These are phyloP conservation scores for Kuschelorhynchus macadamiae DNA, from an alignment of 2,888 invertebrate genomes.

Conservation along the genomic window DNA sequence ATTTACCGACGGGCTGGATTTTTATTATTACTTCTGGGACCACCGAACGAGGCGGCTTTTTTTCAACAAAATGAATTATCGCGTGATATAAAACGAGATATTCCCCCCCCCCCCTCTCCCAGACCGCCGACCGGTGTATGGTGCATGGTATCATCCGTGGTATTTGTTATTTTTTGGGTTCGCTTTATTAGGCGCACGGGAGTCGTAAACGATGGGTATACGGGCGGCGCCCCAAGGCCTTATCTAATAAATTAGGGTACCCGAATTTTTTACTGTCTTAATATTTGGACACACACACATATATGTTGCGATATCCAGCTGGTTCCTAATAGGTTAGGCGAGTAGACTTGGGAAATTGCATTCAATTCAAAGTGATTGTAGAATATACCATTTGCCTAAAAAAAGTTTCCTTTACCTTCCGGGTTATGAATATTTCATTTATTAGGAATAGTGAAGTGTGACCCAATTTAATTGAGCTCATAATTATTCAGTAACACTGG, in stretches of 20 bases:
- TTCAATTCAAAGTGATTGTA: too few species aligned
- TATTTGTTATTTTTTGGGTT: neutral
- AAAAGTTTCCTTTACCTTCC: too few species aligned
- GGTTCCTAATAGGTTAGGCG: too few species aligned
- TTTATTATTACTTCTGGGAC: slow-evolving; percentile 28
- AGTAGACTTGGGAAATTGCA: too few species aligned
- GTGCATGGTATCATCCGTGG: too few species aligned
- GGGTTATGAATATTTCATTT: too few species aligned
- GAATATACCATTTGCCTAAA: too few species aligned
- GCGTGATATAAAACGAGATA: slow-evolving; percentile 8
- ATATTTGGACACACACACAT: slow-evolving; percentile 7
- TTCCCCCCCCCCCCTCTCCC: neutral
- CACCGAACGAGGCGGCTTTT: slow-evolving; percentile 2
- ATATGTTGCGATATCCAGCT: too few species aligned
- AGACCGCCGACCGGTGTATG: too few species aligned
- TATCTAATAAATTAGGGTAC: slow-evolving; percentile 3
- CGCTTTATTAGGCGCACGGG: slow-evolving; percentile 3
- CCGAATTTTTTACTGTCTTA: slow-evolving; percentile 1
- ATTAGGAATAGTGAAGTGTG: too few species aligned
- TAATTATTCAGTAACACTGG: too few species aligned
- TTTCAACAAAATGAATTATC: slow-evolving; percentile 6
- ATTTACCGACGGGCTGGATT: slow-evolving; percentile 26
- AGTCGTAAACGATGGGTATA: neutral
- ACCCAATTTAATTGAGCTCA: too few species aligned
- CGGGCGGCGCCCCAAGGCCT: neutral